Base-by-base conservation (phyloP, 2,888 invertebrate species). In the Aleiodes alternator region DNA sequence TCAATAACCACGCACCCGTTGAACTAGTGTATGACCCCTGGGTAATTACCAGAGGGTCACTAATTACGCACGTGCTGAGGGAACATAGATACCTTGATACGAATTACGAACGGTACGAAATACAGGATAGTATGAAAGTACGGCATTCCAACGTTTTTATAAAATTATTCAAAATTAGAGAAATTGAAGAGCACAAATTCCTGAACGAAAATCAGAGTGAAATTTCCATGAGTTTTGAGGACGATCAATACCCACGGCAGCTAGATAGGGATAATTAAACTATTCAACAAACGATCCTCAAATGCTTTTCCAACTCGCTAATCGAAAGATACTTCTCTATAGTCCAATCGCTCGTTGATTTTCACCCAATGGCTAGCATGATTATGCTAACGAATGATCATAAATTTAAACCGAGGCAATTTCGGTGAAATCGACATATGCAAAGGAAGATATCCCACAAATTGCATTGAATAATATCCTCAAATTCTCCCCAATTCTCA, bases 341-440 rank as follows among this genome's bases (percentile, higher is more conserved):
- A 43, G 43, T 14, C 64, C 64, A 64, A 64, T 64, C 48, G 48
- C 64, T 48, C 64, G 64, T 64, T 64, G 64, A 64, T 64, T 64
- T 38, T 68, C 75, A 75, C 75, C 66, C 72, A 75, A 75, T 72
- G 68, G 57, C n/a, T 23, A 38, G 23, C 43, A 51, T 68, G 59
- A 75, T 75, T 75, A 75, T 69, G 68, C 68, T 75, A 75, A 72
- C 72, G 75, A 75, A 72, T 51, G 43, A 23, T 16, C 50, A 53
- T 75, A 72, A 75, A 75, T 75, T 75, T 38, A 55, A 43, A 66
- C 43, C 48, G 50, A 48, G 68, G 38, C 50, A 57, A 48, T 71
- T 43, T 55, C 23, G 66, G 53, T 56, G 38, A 70, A 64, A 75
- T 66, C 48, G 69, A 34, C 57, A 64, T 64, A 64, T 64, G 64